Evolutionary conservation across 2,113 vertebrate genomes (phyloP).

Genomic region (Diadophis punctatus): DNA sequence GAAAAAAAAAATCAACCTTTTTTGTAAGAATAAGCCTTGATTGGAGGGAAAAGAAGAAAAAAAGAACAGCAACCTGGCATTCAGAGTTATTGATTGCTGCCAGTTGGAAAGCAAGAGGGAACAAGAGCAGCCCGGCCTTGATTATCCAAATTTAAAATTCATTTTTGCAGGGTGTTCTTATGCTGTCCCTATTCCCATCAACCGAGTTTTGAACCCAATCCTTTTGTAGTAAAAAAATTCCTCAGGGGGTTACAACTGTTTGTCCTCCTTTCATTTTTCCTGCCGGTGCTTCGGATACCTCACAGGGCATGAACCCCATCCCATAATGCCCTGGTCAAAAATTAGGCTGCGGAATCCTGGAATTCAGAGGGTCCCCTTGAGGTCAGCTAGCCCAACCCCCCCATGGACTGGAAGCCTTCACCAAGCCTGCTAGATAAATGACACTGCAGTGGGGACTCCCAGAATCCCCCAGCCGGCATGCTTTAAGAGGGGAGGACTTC

Average conservation of each 20-base stretch:
- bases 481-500: too few species aligned
- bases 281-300: fast-evolving
- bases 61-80: background rate
- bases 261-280: fast-evolving
- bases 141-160: background rate
- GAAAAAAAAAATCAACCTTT: background rate
- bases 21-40: background rate
- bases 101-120: too few species aligned
- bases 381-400: background rate
- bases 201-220: background rate
- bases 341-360: background rate
- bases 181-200: background rate
- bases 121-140: fast-evolving
- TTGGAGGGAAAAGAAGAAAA: background rate
- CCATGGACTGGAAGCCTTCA: background rate
- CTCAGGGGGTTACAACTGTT: too few species aligned
- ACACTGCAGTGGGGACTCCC: background rate
- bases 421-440: background rate
- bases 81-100: background rate
- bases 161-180: background rate
- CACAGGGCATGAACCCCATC: background rate
- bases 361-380: background rate
- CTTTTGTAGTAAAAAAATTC: background rate
- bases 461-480: too few species aligned
- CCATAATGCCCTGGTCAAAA: background rate